These are phyloP conservation scores for Chauna torquata DNA, from an alignment of 2,113 vertebrate species.

Conservation along the genomic window DNA sequence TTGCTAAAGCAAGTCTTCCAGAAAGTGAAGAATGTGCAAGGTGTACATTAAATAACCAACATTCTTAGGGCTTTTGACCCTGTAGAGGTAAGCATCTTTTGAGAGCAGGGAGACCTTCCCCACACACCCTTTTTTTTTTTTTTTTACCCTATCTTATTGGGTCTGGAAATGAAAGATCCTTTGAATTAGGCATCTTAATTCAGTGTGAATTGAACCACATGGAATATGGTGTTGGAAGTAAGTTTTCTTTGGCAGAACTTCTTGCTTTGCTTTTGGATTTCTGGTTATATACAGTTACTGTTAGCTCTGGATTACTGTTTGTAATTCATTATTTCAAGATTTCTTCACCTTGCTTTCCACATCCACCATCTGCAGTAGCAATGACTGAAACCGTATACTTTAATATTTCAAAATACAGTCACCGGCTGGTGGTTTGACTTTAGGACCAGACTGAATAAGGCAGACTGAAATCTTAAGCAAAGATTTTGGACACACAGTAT, in stretches of 20 bases:
- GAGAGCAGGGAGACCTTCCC: background rate
- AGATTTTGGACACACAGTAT: background rate
- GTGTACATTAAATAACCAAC: background rate
- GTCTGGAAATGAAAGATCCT: background rate
- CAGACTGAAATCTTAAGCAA: background rate
- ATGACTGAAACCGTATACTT: background rate
- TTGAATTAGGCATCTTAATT: background rate
- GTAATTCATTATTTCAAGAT: background rate
- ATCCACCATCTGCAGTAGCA: background rate
- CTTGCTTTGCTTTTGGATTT: background rate
- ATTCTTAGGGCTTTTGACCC: background rate
- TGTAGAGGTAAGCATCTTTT: background rate
- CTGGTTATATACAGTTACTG: background rate
- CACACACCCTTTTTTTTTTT: background rate
- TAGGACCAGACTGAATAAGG: background rate
- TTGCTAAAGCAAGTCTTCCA: background rate
- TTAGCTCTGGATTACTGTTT: background rate
- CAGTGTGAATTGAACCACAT: background rate
- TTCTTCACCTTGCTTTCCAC: background rate
- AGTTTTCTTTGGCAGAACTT: conserved; percentile 14
- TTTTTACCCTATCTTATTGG: background rate
- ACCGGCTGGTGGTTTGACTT: background rate
- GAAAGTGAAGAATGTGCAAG: background rate
- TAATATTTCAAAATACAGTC: background rate
- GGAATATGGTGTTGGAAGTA: background rate